A percentile compares a stretch with the other conserved stretches of the same genome.
phyloP scores from a whole-genome alignment of 2,888 invertebrate species.

The Lochmaea crataegi region DNA sequence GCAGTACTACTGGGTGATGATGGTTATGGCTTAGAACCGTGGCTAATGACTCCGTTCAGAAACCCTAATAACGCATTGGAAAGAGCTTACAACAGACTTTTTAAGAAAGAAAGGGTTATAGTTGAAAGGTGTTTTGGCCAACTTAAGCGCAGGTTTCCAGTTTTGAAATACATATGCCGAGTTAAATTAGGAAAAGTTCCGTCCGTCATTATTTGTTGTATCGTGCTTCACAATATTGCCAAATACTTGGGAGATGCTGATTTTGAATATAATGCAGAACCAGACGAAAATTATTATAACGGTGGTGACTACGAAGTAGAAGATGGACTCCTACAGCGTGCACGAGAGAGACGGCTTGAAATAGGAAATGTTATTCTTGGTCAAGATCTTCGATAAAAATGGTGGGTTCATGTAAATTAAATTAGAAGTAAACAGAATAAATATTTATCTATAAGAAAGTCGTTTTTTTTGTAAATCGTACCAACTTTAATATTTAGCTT shows the following conservation, averaged over 20 bases:
- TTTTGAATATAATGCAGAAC: neutral
- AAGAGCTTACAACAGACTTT: constrained; percentile 5
- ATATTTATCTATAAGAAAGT: too few species aligned
- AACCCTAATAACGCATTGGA: neutral
- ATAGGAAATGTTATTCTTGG: too few species aligned
- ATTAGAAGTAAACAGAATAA: too few species aligned
- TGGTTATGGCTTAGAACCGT: constrained; percentile 1
- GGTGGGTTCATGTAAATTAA: too few species aligned
- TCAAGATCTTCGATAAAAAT: too few species aligned
- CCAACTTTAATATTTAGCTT: too few species aligned
- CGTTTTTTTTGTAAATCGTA: too few species aligned
- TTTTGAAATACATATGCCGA: constrained; percentile 30
- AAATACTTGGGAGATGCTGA: neutral
- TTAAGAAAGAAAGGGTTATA: constrained; percentile 20
- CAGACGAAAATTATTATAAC: neutral
- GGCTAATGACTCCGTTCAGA: constrained; percentile 8
- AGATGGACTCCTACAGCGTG: neutral
- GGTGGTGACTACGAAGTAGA: neutral
- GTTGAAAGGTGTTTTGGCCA: constrained; percentile 29
- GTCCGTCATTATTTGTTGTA: constrained; percentile 18
- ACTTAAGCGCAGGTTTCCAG: constrained; percentile 36
- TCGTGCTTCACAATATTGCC: constrained; percentile 7
- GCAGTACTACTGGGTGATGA: constrained; percentile 8
- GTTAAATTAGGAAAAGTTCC: constrained; percentile 30
- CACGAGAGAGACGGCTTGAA: too few species aligned